phyloP scores from a whole-genome alignment of 1,140 invertebrate species.

The Drosophila tsacasi region DNA sequence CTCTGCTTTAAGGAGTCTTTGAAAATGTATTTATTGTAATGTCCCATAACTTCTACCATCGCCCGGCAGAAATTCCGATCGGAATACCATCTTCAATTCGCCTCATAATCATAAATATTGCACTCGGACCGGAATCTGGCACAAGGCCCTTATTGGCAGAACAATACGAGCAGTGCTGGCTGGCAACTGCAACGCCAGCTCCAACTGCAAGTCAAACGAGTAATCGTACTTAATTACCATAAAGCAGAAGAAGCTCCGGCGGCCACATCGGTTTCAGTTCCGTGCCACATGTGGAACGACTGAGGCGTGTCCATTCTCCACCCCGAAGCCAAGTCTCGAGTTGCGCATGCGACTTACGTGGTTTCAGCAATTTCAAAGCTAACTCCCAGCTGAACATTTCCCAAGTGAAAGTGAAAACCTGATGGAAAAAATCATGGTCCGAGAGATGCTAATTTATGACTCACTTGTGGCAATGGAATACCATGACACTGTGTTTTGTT shows the following conservation, averaged over 20 bases:
- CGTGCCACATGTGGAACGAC: slow-evolving; percentile 64
- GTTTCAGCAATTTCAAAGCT: slow-evolving; percentile 23
- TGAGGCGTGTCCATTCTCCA: slow-evolving; percentile 46
- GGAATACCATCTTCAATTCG: slow-evolving; percentile 32
- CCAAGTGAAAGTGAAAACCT: slow-evolving; percentile 60
- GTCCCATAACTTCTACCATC: slow-evolving; percentile 1
- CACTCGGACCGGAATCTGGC: slow-evolving; percentile 52
- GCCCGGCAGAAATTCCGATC: slow-evolving; percentile 17
- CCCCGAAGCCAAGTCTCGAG: slow-evolving; percentile 5
- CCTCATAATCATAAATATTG: slow-evolving; percentile 52
- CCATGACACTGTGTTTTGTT: background rate
- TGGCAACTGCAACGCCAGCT: slow-evolving; percentile 9
- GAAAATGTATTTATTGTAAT: background rate
- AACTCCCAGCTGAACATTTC: slow-evolving; percentile 6
- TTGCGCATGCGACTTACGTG: slow-evolving; percentile 29
- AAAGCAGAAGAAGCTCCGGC: slow-evolving; percentile 39
- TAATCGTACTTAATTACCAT: slow-evolving; percentile 60
- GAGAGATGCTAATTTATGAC: slow-evolving; percentile 22
- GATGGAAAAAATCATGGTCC: slow-evolving; percentile 11
- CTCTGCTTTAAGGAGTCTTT: background rate
- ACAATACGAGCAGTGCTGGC: slow-evolving; percentile 43
- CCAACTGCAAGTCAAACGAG: slow-evolving; percentile 38
- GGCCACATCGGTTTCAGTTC: slow-evolving; percentile 48
- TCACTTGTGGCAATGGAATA: slow-evolving; percentile 9
- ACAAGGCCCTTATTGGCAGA: slow-evolving; percentile 54